Evolutionary conservation across 2,113 vertebrate genomes (phyloP).

Genomic region (Hippocampus mohnikei): DNA sequence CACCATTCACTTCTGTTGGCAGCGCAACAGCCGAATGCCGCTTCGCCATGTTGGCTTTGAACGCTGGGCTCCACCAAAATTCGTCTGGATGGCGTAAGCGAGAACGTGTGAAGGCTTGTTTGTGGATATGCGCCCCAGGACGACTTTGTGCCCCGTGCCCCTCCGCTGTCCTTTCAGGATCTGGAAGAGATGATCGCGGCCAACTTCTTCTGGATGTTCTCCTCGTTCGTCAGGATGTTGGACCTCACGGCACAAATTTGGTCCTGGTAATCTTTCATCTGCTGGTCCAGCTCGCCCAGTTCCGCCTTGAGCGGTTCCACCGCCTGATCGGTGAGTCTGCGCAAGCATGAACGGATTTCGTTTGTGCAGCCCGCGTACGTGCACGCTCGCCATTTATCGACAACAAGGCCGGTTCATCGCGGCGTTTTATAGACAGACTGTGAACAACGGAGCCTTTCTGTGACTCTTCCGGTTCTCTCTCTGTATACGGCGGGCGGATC

Average conservation of each 20-base stretch:
- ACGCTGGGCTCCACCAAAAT: too few species aligned
- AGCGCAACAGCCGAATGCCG: too few species aligned
- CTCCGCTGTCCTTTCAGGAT: slow-evolving; percentile 67
- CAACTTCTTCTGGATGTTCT: slow-evolving; percentile 90
- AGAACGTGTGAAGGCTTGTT: not conserved
- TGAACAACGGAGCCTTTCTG: too few species aligned
- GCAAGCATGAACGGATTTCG: not conserved
- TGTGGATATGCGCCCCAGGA: not conserved
- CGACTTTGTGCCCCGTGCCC: not conserved
- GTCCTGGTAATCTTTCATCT: slow-evolving; percentile 86
- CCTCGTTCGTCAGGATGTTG: slow-evolving; percentile 85
- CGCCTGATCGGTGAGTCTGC: slow-evolving; percentile 79
- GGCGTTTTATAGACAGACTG: too few species aligned
- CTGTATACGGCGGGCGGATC: too few species aligned
- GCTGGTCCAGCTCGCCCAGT: slow-evolving; percentile 85
- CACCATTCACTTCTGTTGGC: too few species aligned
- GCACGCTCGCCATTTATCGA: too few species aligned
- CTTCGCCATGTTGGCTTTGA: too few species aligned
- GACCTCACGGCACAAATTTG: slow-evolving; percentile 85
- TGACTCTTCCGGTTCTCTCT: too few species aligned
- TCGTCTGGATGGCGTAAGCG: too few species aligned
- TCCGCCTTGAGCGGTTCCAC: slow-evolving; percentile 84
- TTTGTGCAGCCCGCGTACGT: too few species aligned
- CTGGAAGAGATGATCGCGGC: slow-evolving; percentile 75
- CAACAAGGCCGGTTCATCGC: too few species aligned